A percentile compares a stretch with the other conserved stretches of the same genome.
Conservation (phyloP, 2,888 invertebrate species). For the Microdon myrmicae region DNA sequence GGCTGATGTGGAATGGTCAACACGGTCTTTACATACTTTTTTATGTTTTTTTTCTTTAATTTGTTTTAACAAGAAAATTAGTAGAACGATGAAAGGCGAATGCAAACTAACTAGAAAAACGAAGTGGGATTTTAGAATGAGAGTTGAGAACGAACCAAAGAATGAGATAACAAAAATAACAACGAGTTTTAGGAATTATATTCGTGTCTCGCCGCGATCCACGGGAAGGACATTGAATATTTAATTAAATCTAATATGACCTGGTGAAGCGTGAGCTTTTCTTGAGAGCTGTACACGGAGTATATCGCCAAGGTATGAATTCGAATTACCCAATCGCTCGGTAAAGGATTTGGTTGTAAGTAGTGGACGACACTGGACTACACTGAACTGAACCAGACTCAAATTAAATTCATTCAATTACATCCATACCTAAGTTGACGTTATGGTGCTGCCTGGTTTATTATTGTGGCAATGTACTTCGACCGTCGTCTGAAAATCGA, state of each 20-base stretch:
- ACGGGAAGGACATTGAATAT: conserved; percentile 33
- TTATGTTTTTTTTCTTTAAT: conserved; percentile 14
- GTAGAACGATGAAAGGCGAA: conserved; percentile 37
- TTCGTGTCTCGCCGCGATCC: conserved; percentile 29
- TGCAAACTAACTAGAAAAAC: no score
- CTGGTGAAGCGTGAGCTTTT: neutral
- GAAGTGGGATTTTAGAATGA: no score
- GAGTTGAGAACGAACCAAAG: no score
- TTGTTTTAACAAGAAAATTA: conserved; percentile 44
- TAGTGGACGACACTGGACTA: no score
- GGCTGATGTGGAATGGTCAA: neutral
- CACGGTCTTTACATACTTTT: neutral
- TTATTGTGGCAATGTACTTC: conserved; percentile 8
- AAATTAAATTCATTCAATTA: conserved; percentile 47
- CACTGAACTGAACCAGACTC: conserved; percentile 9
- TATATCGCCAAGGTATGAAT: conserved; percentile 43
- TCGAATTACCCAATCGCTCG: conserved; percentile 43
- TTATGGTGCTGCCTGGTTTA: conserved; percentile 18
- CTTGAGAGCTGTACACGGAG: conserved; percentile 10
- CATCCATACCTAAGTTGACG: conserved; percentile 43
- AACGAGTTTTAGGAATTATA: conserved; percentile 8
- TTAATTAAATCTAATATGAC: conserved; percentile 50
- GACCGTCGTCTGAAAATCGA: conserved; percentile 13
- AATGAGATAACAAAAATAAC: no score
- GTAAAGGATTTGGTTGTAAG: conserved; percentile 20